These are phyloP conservation scores for Drosophila burlai DNA, from an alignment of 1,140 invertebrate genomes.

Conservation along the genomic window DNA sequence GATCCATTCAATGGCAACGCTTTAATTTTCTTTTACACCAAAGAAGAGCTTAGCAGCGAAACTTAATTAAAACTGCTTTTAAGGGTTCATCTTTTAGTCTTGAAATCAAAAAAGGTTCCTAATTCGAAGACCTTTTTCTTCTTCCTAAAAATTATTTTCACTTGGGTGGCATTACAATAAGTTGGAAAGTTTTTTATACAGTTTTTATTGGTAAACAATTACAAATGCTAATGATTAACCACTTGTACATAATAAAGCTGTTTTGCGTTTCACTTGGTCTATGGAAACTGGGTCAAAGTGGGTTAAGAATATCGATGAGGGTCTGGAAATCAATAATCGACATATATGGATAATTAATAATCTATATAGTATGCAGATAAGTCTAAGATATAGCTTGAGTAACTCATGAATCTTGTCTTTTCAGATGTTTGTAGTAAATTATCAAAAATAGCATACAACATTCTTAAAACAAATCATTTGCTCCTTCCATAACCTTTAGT, in stretches of 20 bases:
- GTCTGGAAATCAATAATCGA: not conserved
- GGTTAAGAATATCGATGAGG: conserved; percentile 28
- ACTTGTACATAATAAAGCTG: conserved; percentile 21
- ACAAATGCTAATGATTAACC: conserved; percentile 51
- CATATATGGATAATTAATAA: too few relatives aligned
- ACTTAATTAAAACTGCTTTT: not conserved
- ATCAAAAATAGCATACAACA: too few relatives aligned
- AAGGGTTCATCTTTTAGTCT: not conserved
- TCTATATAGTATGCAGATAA: not conserved
- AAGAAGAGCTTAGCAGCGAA: conserved; percentile 5
- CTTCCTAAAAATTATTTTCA: not conserved
- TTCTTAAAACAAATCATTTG: too few relatives aligned
- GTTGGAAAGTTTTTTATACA: conserved; percentile 54
- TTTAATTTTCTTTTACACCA: conserved; percentile 68
- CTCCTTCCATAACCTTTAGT: not conserved
- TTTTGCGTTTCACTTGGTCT: conserved; percentile 48
- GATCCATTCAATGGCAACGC: conserved; percentile 58
- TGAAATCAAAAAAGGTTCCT: not conserved
- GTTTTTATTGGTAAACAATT: conserved; percentile 35
- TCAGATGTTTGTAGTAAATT: too few relatives aligned
- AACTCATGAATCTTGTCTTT: not conserved
- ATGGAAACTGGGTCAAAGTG: conserved; percentile 40
- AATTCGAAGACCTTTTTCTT: too few relatives aligned
- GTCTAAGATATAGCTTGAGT: not conserved
- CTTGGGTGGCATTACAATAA: conserved; percentile 6